Conservation (phyloP, 2,113 vertebrate species). For the Myxocyprinus asiaticus region DNA sequence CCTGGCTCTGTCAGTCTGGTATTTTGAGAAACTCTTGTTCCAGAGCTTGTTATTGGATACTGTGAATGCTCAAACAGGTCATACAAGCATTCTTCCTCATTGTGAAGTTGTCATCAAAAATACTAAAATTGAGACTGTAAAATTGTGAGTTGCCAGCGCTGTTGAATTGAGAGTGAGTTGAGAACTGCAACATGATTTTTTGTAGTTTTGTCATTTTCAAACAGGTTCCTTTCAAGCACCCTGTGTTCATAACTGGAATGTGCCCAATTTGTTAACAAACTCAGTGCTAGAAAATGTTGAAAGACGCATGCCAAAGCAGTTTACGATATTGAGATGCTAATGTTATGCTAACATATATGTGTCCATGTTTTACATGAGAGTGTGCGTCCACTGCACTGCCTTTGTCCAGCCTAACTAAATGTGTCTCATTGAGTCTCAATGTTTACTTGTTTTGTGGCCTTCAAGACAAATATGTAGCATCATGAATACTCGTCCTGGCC, state of each 20-base stretch:
- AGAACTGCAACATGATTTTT: no score
- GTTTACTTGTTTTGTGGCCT: slow-evolving; percentile 56
- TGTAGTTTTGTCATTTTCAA: no score
- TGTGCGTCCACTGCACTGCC: slow-evolving; percentile 30
- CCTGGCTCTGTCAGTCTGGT: neutral
- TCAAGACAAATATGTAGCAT: slow-evolving; percentile 55
- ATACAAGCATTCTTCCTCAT: slow-evolving; percentile 7
- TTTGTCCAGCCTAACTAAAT: slow-evolving; percentile 37
- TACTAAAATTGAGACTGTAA: neutral
- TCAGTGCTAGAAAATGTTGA: no score
- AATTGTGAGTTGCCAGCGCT: no score
- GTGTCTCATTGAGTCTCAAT: slow-evolving; percentile 34
- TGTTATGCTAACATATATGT: slow-evolving; percentile 39
- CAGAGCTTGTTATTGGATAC: slow-evolving; percentile 16
- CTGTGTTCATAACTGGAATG: no score
- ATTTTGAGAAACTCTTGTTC: neutral
- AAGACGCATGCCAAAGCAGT: slow-evolving; percentile 5
- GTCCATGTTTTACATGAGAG: slow-evolving; percentile 20
- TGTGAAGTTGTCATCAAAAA: slow-evolving; percentile 6
- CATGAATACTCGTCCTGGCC: slow-evolving; percentile 48
- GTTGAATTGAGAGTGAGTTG: no score
- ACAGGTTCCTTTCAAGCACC: no score
- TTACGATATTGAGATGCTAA: slow-evolving; percentile 33
- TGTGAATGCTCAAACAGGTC: neutral
- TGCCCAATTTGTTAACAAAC: no score